phyloP scores from a whole-genome alignment of 2,113 vertebrate species.

The Cyanistes caeruleus region DNA sequence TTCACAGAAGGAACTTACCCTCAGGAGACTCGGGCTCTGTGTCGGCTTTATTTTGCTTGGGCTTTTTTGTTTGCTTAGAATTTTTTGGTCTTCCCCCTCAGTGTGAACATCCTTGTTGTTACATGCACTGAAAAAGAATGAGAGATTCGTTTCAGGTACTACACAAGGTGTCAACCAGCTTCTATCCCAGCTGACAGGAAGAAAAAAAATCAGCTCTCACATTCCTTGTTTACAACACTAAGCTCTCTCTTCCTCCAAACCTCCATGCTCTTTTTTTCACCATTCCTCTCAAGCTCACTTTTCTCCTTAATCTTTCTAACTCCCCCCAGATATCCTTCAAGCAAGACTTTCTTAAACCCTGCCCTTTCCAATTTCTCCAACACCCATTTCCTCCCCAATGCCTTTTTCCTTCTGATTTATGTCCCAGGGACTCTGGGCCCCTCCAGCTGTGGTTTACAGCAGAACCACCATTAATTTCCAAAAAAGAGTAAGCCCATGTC shows the following conservation, averaged over 20 bases:
- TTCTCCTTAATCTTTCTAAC: background rate
- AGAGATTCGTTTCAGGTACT: background rate
- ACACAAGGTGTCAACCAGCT: background rate
- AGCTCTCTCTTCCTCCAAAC: background rate
- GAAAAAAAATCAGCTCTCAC: background rate
- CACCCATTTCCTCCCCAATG: background rate
- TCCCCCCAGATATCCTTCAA: background rate
- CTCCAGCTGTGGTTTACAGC: background rate
- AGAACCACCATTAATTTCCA: background rate
- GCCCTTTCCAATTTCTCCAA: background rate
- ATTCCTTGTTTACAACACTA: background rate
- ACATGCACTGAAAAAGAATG: background rate
- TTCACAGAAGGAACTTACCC: constrained; percentile 36
- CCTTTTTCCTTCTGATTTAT: background rate
- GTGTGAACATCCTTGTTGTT: background rate
- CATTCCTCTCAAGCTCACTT: background rate
- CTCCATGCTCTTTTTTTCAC: background rate
- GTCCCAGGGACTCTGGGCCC: background rate
- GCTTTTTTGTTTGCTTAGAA: background rate
- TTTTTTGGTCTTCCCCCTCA: background rate
- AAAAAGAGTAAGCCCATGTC: background rate
- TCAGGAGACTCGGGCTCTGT: background rate
- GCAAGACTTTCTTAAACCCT: background rate
- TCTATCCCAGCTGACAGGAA: background rate
- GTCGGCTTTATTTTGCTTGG: constrained; percentile 14